Evolutionary conservation across 53 echinoderm and acorn worm species (phyloP).

Genomic region (Echinometra lucunter): DNA sequence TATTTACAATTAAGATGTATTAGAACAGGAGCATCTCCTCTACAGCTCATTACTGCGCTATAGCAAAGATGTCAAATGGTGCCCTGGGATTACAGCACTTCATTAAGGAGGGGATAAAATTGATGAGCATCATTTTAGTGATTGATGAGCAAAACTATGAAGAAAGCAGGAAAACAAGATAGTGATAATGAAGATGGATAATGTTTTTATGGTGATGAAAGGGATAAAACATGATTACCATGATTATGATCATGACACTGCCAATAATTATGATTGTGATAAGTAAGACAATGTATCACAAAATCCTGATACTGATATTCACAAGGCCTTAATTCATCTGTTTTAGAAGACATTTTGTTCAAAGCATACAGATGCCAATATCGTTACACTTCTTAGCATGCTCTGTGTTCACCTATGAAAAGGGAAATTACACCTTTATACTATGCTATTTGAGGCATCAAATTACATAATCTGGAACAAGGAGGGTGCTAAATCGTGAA

Average conservation of each 20-base stretch:
- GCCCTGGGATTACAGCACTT: neutral
- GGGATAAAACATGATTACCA: neutral
- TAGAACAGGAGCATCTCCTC: neutral
- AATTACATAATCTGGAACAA: neutral
- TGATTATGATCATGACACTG: neutral
- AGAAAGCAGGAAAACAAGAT: neutral
- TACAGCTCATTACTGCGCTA: neutral
- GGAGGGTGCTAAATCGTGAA: neutral
- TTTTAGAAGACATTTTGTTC: too few relatives aligned
- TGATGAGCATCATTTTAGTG: neutral
- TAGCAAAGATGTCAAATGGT: neutral
- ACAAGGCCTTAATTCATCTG: neutral
- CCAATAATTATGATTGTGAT: neutral
- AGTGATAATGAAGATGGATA: neutral
- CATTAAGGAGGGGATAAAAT: constrained; percentile 20
- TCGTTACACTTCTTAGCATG: neutral
- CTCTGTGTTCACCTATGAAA: neutral
- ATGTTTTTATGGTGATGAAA: neutral
- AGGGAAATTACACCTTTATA: neutral
- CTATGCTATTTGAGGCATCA: neutral
- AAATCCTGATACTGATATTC: neutral
- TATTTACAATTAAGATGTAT: neutral
- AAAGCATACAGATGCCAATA: neutral
- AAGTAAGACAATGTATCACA: neutral
- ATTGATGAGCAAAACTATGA: neutral